Conservation (phyloP, 2,888 invertebrate genomes). For the Unio pictorum region DNA sequence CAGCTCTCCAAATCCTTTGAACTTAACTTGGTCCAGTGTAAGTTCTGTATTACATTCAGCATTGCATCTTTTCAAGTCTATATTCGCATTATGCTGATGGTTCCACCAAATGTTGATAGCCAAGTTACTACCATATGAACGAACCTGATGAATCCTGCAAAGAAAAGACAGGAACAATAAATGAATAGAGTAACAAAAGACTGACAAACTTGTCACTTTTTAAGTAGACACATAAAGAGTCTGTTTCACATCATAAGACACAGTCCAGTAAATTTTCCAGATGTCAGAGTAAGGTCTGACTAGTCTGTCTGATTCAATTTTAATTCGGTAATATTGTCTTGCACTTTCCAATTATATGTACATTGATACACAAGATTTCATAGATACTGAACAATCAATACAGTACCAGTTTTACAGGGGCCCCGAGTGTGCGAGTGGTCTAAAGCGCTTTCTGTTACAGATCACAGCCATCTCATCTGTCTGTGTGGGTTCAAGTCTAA, state of each 20-base stretch:
- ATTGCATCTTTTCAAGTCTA: slow-evolving; percentile 48
- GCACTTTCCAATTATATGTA: too few relatives aligned
- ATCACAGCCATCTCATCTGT: too few relatives aligned
- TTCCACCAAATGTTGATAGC: slow-evolving; percentile 69
- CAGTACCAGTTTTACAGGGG: too few relatives aligned
- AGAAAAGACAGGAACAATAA: background rate
- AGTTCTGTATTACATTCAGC: slow-evolving; percentile 36
- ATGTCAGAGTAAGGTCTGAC: too few relatives aligned
- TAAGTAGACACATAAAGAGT: background rate
- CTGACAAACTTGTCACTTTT: background rate
- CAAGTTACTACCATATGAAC: slow-evolving; percentile 64
- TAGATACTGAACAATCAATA: too few relatives aligned
- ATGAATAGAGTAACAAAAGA: background rate
- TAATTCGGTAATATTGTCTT: too few relatives aligned
- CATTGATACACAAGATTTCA: too few relatives aligned
- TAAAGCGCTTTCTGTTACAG: too few relatives aligned
- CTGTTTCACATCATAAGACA: background rate
- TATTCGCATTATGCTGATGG: slow-evolving; percentile 37
- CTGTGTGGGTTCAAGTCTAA: too few relatives aligned
- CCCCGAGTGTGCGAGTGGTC: too few relatives aligned
- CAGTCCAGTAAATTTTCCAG: slow-evolving; percentile 1
- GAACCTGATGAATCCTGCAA: slow-evolving; percentile 67
- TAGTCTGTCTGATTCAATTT: too few relatives aligned
- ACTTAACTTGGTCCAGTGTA: slow-evolving; percentile 46
- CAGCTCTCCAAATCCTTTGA: slow-evolving; percentile 38